Evolutionary conservation across 2,797 vertebrate species (phyloP), one percentile per base, ranked within the genome.

Genomic region (Borostomias antarcticus): DNA sequence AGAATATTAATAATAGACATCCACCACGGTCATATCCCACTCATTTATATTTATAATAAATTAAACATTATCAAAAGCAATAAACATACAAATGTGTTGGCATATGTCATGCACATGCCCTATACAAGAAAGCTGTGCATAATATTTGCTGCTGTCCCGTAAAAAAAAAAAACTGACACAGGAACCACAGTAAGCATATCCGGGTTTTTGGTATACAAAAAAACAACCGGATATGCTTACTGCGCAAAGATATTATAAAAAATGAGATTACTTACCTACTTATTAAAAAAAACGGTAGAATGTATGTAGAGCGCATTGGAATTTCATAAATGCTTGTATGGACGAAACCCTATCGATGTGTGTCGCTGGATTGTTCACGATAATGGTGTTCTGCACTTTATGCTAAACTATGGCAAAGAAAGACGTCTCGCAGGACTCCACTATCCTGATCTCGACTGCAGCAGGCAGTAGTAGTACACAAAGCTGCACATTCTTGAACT

Each of bases 171-270:
- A 60, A 30, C 0, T 56, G n/a, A 33, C 17, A 81, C 76, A 85
- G 88, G 89, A 91, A 90, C 58, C 80, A 70, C 79, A 79, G 85
- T 82, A 62, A 21, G 58, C 52, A 75, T 72, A 71, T 64, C 71
- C 69, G 74, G 75, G 79, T 68, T 74, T 74, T 52, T 17, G 15
- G 26, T 56, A 9, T 15, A 21, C 15, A 54, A 63, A n/a, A n/a
- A n/a, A n/a, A n/a, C n/a, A n/a, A n/a, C n/a, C n/a, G n/a, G n/a
- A n/a, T n/a, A n/a, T n/a, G n/a, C n/a, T n/a, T n/a, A n/a, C n/a
- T n/a, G n/a, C n/a, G n/a, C 77, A 76, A 81, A 83, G 81, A 79
- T 81, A 17, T 51, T 69, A 30, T 66, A 43, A 45, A 30, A 13
- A n/a, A 5, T 7, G 25, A 33, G 26, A 54, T 23, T 51, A 23